Conservation (phyloP, 2,888 invertebrate genomes). For the Invenusta paracnida region DNA sequence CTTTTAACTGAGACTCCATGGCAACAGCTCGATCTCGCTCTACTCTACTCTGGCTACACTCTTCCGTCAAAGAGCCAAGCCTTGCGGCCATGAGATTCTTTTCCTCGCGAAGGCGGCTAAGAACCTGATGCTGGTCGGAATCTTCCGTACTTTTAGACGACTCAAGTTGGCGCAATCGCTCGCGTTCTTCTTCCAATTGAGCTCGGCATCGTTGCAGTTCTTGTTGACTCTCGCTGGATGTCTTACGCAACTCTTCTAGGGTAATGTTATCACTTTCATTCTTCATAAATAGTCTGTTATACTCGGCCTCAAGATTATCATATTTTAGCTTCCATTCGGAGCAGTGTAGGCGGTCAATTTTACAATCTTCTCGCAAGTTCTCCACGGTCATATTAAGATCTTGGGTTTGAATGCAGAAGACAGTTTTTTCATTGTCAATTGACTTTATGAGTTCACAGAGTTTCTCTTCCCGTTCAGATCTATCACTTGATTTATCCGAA, state of each 20-base stretch:
- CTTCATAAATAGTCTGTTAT: not conserved
- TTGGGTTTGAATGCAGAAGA: not conserved
- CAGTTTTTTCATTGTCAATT: constrained; percentile 24
- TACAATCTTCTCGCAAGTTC: not conserved
- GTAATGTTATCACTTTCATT: not conserved
- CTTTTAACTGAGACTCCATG: not conserved
- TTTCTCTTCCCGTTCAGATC: constrained; percentile 47
- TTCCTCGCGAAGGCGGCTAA: not conserved
- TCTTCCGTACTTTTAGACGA: not conserved
- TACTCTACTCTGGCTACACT: not conserved
- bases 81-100: not conserved
- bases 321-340: not conserved
- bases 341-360: not conserved
- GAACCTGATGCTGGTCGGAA: not conserved
- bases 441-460: constrained; percentile 58
- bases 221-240: not conserved
- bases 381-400: not conserved
- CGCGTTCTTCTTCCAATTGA: constrained; percentile 6
- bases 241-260: not conserved
- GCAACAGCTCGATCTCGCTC: constrained; percentile 1
- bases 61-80: not conserved
- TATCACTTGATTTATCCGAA: constrained; percentile 49
- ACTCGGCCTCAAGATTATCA: not conserved
- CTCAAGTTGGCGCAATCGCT: not conserved
- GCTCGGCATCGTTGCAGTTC: not conserved